Evolutionary conservation across 2,888 invertebrate genomes (phyloP).

Genomic region (Campaea margaritaria): DNA sequence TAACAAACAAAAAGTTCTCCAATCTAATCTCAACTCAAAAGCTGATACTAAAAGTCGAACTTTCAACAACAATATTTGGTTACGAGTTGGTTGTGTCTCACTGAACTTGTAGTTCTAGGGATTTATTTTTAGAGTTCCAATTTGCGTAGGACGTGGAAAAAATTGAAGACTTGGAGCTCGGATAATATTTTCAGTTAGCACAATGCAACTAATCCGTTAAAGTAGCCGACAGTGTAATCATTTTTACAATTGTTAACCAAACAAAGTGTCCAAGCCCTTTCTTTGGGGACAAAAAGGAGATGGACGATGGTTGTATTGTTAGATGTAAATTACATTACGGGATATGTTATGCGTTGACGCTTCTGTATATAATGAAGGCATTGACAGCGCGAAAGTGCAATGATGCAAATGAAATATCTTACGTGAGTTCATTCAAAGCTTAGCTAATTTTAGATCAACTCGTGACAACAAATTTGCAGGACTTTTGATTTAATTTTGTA

Average conservation of each 20-base stretch:
- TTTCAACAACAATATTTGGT: background rate
- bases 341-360: slow-evolving; percentile 69
- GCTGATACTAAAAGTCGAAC: background rate
- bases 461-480: background rate
- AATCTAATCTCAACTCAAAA: slow-evolving; percentile 7
- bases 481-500: background rate
- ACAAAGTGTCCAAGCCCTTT: slow-evolving; percentile 68
- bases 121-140: background rate
- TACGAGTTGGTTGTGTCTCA: background rate
- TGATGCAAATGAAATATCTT: slow-evolving; percentile 71
- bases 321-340: slow-evolving; percentile 71
- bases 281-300: slow-evolving; percentile 67
- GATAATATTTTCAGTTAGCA: slow-evolving; percentile 53
- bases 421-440: slow-evolving; percentile 43
- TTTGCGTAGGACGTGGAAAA: background rate
- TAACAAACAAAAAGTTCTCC: slow-evolving; percentile 33
- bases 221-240: slow-evolving; percentile 75
- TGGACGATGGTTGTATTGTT: slow-evolving; percentile 57
- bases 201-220: slow-evolving; percentile 79
- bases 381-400: slow-evolving; percentile 49
- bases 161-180: slow-evolving; percentile 17
- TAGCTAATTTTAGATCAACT: slow-evolving; percentile 15
- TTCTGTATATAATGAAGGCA: slow-evolving; percentile 50
- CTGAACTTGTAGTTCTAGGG: slow-evolving; percentile 1
- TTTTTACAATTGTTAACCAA: slow-evolving; percentile 70